Evolutionary conservation across 2,113 vertebrate genomes (phyloP), one percentile per base, ranked within the genome.

Genomic region (Nycticryphes semicollaris): DNA sequence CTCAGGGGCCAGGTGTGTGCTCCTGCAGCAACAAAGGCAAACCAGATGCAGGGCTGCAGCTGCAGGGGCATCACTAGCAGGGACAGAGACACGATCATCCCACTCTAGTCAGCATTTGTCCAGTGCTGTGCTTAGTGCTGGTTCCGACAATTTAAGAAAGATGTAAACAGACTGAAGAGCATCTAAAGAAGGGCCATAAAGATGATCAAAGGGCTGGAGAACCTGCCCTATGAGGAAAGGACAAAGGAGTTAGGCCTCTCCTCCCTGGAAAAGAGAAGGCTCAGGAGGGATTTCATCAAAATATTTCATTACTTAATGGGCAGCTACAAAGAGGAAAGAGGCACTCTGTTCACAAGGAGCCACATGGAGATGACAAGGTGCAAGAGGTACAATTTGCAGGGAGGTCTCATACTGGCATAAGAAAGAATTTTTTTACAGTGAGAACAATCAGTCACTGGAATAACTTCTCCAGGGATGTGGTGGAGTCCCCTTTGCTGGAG

Each of bases 21-120:
- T 8, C 14, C 78, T 63, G 78, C 69, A 68, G 43, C 48, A 72
- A 19, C 24, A 45, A 22, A 48, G 48, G 50, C n/a, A 63, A 43
- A 12, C 16, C 0, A 2, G 64, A 64, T 14, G 15, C n/a, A 30
- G 21, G 37, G 48, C 15, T 87, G n/a, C 43, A 45, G 20, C 59
- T 18, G 17, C 74, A 63, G 18, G 33, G 21, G 7, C n/a, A 37
- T 7, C 2, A 0, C 41, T 6, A 28, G 39, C 68, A 60, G 18
- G 23, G 31, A 43, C 1, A 23, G 62, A 59, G 64, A 30, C 0
- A 0, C 6, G 53, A 12, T 2, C 63, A 18, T 8, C 41, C 53
- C 43, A 35, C 48, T n/a, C 22, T 37, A n/a, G 35, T 57, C 53
- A 45, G 64, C 2, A 6, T 21, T 31, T 59, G 15, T 10, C 64